Evolutionary conservation across 2,113 vertebrate species (phyloP).

Genomic region (Tachysurus fulvidraco): DNA sequence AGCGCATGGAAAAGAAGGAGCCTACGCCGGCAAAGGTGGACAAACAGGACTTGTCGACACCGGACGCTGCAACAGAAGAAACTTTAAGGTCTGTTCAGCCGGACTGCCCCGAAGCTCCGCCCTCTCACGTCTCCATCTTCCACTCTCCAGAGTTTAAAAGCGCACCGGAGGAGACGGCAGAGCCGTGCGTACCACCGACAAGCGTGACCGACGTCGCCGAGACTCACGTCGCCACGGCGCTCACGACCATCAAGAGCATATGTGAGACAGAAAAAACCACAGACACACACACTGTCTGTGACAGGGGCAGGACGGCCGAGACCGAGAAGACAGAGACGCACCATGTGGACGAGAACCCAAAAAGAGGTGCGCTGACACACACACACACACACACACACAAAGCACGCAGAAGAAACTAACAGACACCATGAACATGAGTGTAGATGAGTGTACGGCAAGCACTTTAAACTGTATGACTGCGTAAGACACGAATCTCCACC

Average conservation of each 20-base stretch:
- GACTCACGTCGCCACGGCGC: background rate
- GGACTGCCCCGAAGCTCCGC: constrained; percentile 31
- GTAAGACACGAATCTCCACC: background rate
- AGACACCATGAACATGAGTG: background rate
- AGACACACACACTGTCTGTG: constrained; percentile 36
- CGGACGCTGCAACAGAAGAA: constrained; percentile 35
- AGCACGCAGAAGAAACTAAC: no score
- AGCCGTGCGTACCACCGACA: background rate
- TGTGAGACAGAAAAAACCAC: constrained; percentile 51
- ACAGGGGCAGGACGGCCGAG: constrained; percentile 30
- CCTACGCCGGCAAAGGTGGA: constrained; percentile 16
- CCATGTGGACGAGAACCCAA: constrained; percentile 49
- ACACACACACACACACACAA: background rate
- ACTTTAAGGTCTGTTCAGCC: background rate
- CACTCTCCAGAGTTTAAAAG: constrained; percentile 67
- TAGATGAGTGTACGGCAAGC: background rate
- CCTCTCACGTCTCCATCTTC: constrained; percentile 54
- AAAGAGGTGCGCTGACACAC: constrained; percentile 60
- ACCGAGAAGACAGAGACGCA: constrained; percentile 46
- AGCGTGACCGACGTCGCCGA: background rate
- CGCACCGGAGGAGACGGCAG: constrained; percentile 59
- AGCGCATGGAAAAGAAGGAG: constrained; percentile 23
- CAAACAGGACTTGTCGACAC: background rate
- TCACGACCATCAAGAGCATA: background rate
- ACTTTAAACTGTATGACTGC: background rate